Evolutionary conservation across 2,888 invertebrate species (phyloP).

Genomic region (Tipula vernalis): DNA sequence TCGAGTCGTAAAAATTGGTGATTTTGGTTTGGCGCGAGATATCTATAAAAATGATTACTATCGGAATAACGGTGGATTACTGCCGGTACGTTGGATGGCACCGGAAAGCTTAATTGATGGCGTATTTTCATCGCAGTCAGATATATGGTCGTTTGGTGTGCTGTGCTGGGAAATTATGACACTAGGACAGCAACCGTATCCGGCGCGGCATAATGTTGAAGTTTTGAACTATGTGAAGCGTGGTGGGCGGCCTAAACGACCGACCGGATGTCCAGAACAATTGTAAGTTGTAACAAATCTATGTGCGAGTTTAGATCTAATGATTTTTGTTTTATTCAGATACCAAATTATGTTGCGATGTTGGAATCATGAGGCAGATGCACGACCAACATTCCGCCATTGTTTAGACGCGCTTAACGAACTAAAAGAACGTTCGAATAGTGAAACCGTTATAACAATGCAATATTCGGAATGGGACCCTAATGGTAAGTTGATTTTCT

Average conservation of each 20-base stretch:
- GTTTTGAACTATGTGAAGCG: conserved; percentile 80
- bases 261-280: conserved; percentile 69
- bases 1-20: conserved; percentile 64
- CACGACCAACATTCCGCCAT: conserved; percentile 75
- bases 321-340: conserved; percentile 37
- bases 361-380: conserved; percentile 74
- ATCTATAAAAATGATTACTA: conserved; percentile 97
- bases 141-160: conserved; percentile 93
- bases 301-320: background rate
- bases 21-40: conserved; percentile 92
- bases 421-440: conserved; percentile 21
- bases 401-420: conserved; percentile 53
- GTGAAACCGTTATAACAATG: conserved; percentile 16
- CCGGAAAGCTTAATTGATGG: conserved; percentile 94
- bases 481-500: conserved; percentile 16
- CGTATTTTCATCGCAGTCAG: conserved; percentile 91
- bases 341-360: conserved; percentile 77
- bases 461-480: conserved; percentile 15
- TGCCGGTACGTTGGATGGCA: conserved; percentile 97
- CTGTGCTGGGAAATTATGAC: conserved; percentile 96
- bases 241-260: conserved; percentile 73
- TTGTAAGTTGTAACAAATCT: conserved; percentile 42
- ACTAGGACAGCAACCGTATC: conserved; percentile 93
- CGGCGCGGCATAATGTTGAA: conserved; percentile 82
- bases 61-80: conserved; percentile 79